A percentile compares a stretch with the other conserved stretches of the same genome.
phyloP scores from a whole-genome alignment of 2,888 invertebrate species.

The Tetrapedia diversipes region DNA sequence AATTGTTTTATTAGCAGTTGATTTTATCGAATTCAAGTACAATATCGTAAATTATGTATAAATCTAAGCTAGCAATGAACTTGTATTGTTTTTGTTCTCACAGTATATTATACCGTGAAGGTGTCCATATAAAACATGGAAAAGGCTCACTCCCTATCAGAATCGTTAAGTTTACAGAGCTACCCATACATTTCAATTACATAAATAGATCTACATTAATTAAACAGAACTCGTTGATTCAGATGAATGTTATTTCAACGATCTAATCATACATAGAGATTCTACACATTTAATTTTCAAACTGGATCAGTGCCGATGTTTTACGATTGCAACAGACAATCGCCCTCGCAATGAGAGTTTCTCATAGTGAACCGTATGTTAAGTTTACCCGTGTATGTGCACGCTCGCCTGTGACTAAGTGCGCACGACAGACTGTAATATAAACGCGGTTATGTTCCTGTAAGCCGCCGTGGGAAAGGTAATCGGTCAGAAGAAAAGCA shows the following conservation, averaged over 20 bases:
- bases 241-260: constrained; percentile 7
- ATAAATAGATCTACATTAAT: constrained; percentile 2
- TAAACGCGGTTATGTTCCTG: constrained; percentile 66
- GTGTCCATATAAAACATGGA: background rate
- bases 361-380: constrained; percentile 70
- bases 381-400: constrained; percentile 48
- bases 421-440: constrained; percentile 70
- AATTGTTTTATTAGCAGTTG: background rate
- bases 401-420: constrained; percentile 58
- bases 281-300: constrained; percentile 65
- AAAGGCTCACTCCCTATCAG: background rate
- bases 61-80: constrained; percentile 24
- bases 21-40: background rate
- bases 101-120: background rate
- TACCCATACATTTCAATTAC: constrained; percentile 5
- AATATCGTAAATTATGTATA: no score
- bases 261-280: constrained; percentile 43
- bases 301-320: constrained; percentile 68
- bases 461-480: constrained; percentile 77
- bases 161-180: background rate
- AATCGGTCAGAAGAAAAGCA: constrained; percentile 79
- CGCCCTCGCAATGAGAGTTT: constrained; percentile 76
- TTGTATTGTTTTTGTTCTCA: constrained; percentile 24
- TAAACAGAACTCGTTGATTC: background rate
- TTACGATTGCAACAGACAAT: constrained; percentile 65